Conservation (phyloP, 2,797 vertebrate genomes). For the Intellagama lesueurii region DNA sequence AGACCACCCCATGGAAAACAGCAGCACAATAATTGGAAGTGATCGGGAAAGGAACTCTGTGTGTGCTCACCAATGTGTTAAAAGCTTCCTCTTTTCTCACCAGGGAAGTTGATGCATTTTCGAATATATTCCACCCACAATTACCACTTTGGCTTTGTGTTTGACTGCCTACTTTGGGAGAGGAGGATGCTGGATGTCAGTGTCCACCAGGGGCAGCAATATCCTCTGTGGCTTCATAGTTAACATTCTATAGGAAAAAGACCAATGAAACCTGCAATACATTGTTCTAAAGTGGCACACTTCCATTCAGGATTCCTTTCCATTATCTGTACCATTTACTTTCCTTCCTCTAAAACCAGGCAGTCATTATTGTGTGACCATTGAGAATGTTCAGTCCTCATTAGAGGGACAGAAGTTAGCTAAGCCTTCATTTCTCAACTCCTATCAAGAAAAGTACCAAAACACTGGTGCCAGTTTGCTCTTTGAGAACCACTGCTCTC, state of each 20-base stretch:
- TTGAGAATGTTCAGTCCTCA: background rate
- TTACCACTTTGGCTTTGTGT: constrained; percentile 1
- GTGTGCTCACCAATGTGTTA: fast-evolving
- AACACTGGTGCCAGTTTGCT: too few relatives aligned
- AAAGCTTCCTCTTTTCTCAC: background rate
- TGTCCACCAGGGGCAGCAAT: background rate
- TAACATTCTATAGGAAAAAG: background rate
- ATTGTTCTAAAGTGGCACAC: background rate
- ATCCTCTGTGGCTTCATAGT: background rate
- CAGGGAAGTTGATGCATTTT: fast-evolving
- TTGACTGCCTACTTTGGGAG: background rate
- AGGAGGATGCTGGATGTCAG: background rate
- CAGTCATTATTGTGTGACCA: background rate
- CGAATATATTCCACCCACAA: background rate
- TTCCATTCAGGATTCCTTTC: background rate
- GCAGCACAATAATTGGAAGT: fast-evolving
- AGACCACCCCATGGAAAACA: background rate
- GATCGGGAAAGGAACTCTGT: background rate
- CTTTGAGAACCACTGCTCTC: too few relatives aligned
- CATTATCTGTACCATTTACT: background rate
- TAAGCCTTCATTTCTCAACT: too few relatives aligned
- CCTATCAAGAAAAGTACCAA: too few relatives aligned
- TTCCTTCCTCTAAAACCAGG: background rate
- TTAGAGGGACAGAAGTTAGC: background rate
- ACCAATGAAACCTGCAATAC: background rate